Evolutionary conservation across 2,113 vertebrate species (phyloP), one percentile per base, ranked within the genome.

Genomic region (Pardalotus punctatus): DNA sequence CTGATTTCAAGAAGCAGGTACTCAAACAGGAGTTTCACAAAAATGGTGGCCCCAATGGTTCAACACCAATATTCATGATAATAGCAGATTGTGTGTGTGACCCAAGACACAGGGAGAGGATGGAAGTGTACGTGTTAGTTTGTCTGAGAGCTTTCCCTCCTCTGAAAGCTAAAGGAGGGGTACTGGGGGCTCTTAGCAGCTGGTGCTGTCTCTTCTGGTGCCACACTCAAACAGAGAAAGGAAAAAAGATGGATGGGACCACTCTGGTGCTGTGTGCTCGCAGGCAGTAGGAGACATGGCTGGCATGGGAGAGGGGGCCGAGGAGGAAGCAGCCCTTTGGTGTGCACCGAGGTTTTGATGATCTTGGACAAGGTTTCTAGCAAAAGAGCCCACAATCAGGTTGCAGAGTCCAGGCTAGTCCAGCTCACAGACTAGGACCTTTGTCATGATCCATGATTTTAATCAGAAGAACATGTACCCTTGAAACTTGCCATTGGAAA

Each of bases 1-100:
- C 28, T 51, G 43, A 58, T 57, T 85, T 65, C 56, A 76, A 88
- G 58, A 57, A 76, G 16, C 14, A 48, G 28, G 38, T n/a, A 53
- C 12, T 91, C 28, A 22, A 69, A 45, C 10, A 56, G 25, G n/a
- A 81, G 18, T 31, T 78, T 43, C 61, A 67, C 43, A 62, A 64
- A 58, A 57, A 80, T 1, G 0, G 5, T 13, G 19, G 50, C 22
- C 6, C 5, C 1, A 25, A 53, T 16, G 3, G 29, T 67, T 74
- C 42, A 74, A 40, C 25, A 74, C 6, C 0, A 1, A n/a, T 25
- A 6, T 22, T 62, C 61, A 20, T 58, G 61, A 17, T 36, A 86
- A 81, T 0, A 50, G 21, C 36, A 47, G 73, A 45, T 3, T 67
- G 2, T 40, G 36, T 17, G 35, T 42, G 48, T 47, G 60, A 84